Base-by-base conservation (phyloP, 2,888 invertebrate genomes). In the Tubulanus polymorphus region DNA sequence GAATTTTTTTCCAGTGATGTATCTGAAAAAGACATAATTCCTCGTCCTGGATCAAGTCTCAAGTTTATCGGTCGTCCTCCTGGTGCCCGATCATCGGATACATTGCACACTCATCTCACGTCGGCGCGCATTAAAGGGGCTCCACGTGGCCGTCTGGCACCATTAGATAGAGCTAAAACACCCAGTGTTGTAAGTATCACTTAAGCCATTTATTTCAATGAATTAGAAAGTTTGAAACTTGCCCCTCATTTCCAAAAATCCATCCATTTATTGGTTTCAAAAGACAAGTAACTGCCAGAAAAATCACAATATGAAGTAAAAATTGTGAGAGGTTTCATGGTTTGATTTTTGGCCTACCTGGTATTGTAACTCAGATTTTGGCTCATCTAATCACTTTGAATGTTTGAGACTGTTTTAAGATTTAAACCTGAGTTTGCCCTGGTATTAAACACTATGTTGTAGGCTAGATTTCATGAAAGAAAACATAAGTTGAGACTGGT, bases 101-200 rank as follows among this genome's bases (percentile, higher is more conserved):
- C 32, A 37, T 12, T 18, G 25, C 15, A n/a, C 30, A 10, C 29
- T 47, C 18, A 47, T 25, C n/a, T 37, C 20, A 12, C 28, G 37
- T 18, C 27, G 46, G 30, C 53, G 46, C n/a, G 27, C 25, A 20
- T 15, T 25, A 28, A 41, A 23, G 18, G 53, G 27, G 46, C 53
- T 37, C 29, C 30, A 2, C 46, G 28, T 2, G 52, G 37, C 10
- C 10, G 53, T n/a, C 53, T 53, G 6, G 28, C 47, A n/a, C 53
- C 53, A 29, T 27, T 51, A 20, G 37, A 51, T 51, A 20, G 53
- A n/a, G 37, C 53, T 20, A 37, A 41, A n/a, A 67, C 69, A 35
- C 68, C 69, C 18, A 68, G 64, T 62, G 62, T 66, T 59, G 69
- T 69, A 63, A 60, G 68, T n/a, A n/a, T n/a, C n/a, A n/a, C n/a